These are phyloP conservation scores for Battus philenor DNA, from an alignment of 1,140 invertebrate species.

Conservation along the genomic window DNA sequence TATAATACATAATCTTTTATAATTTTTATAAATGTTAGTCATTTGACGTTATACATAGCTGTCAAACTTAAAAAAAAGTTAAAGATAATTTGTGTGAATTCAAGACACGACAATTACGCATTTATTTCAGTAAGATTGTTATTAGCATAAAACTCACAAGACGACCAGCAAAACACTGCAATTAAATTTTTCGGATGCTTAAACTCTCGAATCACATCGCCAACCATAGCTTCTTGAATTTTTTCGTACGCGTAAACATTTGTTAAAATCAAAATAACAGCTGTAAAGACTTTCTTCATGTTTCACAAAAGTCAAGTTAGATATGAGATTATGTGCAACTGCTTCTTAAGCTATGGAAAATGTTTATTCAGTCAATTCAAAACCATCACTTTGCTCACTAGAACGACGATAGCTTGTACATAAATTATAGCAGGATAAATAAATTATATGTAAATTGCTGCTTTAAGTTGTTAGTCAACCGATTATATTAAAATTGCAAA, in stretches of 20 bases:
- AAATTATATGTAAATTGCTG: slow-evolving; percentile 8
- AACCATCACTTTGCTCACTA: slow-evolving; percentile 11
- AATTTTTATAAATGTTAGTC: no score
- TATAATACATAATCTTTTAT: no score
- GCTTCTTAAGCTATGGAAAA: slow-evolving; percentile 19
- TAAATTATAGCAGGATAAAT: slow-evolving; percentile 15
- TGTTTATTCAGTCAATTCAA: slow-evolving; percentile 24
- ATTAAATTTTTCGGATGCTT: slow-evolving; percentile 32
- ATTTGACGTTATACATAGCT: no score
- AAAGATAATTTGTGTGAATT: neutral
- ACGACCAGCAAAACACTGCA: slow-evolving; percentile 35
- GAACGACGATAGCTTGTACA: slow-evolving; percentile 16
- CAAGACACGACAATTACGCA: neutral
- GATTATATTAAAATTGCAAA: slow-evolving; percentile 1
- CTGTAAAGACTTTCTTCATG: slow-evolving; percentile 9
- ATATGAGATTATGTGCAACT: slow-evolving; percentile 10
- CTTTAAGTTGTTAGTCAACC: neutral
- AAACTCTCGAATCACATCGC: slow-evolving; percentile 31
- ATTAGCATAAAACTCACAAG: no score
- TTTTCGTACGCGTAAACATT: slow-evolving; percentile 18
- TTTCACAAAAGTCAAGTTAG: slow-evolving; percentile 5
- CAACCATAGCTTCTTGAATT: slow-evolving; percentile 23
- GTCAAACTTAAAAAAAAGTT: no score
- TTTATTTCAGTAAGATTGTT: no score
- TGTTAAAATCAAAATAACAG: slow-evolving; percentile 13